Evolutionary conservation across 2,888 invertebrate species (phyloP).

Genomic region (Digitonthophagus gazella): DNA sequence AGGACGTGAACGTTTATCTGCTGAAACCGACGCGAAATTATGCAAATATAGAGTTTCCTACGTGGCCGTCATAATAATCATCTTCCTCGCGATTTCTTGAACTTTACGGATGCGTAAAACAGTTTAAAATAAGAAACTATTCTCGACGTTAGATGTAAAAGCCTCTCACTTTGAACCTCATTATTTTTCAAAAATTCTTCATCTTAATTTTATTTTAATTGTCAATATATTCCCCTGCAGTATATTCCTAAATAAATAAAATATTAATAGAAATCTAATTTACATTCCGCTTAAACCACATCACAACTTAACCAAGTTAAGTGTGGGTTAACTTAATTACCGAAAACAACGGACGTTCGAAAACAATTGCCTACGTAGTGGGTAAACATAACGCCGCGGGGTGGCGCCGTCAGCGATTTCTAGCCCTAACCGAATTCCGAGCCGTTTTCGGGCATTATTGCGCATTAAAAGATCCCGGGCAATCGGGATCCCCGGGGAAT

Average conservation of each 20-base stretch:
- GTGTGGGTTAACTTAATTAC: not conserved
- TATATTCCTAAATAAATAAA: not conserved
- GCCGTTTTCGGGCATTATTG: constrained; percentile 33
- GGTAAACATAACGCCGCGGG: not conserved
- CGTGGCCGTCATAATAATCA: constrained; percentile 5
- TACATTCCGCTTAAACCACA: too few relatives aligned
- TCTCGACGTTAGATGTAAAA: too few relatives aligned
- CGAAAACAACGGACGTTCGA: too few relatives aligned
- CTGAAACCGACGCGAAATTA: constrained; percentile 12
- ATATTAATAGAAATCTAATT: not conserved
- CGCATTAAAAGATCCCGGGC: constrained; percentile 38
- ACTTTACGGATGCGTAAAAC: constrained; percentile 1
- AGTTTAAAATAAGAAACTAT: constrained; percentile 8
- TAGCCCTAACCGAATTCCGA: constrained; percentile 8
- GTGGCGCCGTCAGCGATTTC: not conserved
- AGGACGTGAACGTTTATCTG: constrained; percentile 14
- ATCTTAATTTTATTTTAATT: too few relatives aligned
- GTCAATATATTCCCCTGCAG: too few relatives aligned
- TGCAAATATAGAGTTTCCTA: constrained; percentile 15
- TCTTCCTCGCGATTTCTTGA: constrained; percentile 3
- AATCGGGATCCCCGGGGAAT: constrained; percentile 20
- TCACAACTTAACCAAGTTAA: not conserved
- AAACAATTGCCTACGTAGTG: not conserved
- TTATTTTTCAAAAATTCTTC: too few relatives aligned
- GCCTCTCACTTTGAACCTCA: not conserved